These are phyloP conservation scores for Tachuris rubrigastra DNA, from an alignment of 2,113 vertebrate species.

Conservation along the genomic window DNA sequence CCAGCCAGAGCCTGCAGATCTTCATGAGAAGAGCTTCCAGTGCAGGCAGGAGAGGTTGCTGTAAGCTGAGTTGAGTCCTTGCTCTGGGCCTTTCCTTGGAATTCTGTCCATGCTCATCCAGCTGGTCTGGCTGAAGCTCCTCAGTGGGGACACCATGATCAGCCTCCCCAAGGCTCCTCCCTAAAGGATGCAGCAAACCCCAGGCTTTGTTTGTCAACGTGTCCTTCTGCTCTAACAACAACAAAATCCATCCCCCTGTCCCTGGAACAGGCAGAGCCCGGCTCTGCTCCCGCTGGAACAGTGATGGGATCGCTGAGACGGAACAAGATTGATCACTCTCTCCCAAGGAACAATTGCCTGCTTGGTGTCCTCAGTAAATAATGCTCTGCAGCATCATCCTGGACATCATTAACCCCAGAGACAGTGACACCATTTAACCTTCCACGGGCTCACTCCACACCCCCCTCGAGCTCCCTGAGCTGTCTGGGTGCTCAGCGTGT, in stretches of 20 bases:
- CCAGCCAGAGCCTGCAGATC: background rate
- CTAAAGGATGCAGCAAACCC: background rate
- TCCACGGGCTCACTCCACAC: background rate
- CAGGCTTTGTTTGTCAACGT: accelerated
- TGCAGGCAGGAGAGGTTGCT: background rate
- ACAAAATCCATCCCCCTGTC: background rate
- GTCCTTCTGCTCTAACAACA: background rate
- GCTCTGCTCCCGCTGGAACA: background rate
- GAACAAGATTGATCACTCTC: slow-evolving; percentile 66
- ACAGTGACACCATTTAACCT: slow-evolving; percentile 21
- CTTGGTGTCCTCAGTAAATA: slow-evolving; percentile 62
- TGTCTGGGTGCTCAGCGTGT: background rate
- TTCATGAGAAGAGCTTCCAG: background rate
- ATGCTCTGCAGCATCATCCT: slow-evolving; percentile 41
- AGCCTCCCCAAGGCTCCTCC: background rate
- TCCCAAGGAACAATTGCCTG: slow-evolving; percentile 46
- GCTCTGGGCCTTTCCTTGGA: background rate
- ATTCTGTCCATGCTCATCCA: background rate
- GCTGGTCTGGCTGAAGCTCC: background rate
- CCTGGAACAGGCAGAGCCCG: background rate
- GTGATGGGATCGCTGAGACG: slow-evolving; percentile 58
- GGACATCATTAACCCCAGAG: slow-evolving; percentile 46
- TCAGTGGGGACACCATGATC: accelerated
- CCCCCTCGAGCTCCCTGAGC: accelerated
- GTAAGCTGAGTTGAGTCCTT: background rate